Base-by-base conservation (phyloP, 1,140 invertebrate genomes). In the Coenobita brevimanus region DNA sequence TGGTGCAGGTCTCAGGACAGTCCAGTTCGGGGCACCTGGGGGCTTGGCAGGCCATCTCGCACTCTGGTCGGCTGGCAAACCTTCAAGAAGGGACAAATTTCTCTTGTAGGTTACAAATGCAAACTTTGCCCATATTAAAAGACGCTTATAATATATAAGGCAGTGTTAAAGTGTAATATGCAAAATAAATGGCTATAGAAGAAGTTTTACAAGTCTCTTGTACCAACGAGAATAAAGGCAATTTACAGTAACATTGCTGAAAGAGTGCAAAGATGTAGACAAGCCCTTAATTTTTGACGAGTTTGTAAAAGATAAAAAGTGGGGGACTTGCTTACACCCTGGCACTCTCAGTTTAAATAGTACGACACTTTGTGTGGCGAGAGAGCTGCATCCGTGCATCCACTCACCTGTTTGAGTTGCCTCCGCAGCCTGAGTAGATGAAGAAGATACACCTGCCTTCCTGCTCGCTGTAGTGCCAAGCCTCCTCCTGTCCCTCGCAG, bases 391-490 rank as follows among this genome's bases (percentile, higher is more conserved):
- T n/a, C n/a, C n/a, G n/a, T n/a, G n/a, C n/a, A n/a, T n/a, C n/a
- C 0, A 41, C 84, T 64, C 38, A 67, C 57, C 62, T 79, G 57
- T 79, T 86, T 1, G 13, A 8, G 30, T 69, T 86, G n/a, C 75
- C 84, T 0, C 84, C 84, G 41, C 84, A 80, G 15, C 84, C 84
- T 43, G 84, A 87, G 76, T 87, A 87, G 24, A 87, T 76, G 84
- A 87, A 87, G 67, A 87, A 87, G 41, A 43, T 27, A 46, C 84
- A 87, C 38, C 78, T 73, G 30, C 36, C 24, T 13, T 69, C 76
- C 15, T 17, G 46, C 2, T 21, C 6, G 84, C 38, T 71, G 43
- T 80, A 87, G 33, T 87, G 54, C 84, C 84, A 87, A n/a, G 84
- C 84, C 64, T 87, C 84, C 76, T 87, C 62, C 76, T 87, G 84